Evolutionary conservation across 2,113 vertebrate genomes (phyloP).

Genomic region (Aramus guarauna): DNA sequence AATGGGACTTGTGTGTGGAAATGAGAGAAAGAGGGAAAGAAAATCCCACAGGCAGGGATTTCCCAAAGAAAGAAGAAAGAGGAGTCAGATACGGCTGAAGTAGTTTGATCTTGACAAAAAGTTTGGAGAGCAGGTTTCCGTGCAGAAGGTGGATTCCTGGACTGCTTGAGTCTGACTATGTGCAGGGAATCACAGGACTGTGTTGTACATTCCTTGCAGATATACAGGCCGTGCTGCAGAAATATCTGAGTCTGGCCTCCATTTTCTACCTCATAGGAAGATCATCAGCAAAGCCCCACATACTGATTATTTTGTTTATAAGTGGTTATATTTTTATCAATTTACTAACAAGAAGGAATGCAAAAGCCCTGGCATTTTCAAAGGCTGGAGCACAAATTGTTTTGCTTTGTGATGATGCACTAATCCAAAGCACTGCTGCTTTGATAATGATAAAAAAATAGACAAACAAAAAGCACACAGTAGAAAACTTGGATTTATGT

Average conservation of each 20-base stretch:
- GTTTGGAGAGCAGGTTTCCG: neutral
- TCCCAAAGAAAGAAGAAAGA: neutral
- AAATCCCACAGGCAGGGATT: neutral
- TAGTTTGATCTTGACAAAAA: neutral
- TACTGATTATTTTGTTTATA: neutral
- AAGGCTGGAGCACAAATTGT: neutral
- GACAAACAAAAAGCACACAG: neutral
- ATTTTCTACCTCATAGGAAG: neutral
- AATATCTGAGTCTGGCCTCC: neutral
- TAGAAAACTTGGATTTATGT: neutral
- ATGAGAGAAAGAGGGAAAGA: neutral
- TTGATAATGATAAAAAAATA: neutral
- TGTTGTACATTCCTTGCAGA: neutral
- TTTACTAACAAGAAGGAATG: neutral
- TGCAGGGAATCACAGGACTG: neutral
- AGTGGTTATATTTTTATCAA: neutral
- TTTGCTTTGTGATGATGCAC: neutral
- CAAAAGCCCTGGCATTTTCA: neutral
- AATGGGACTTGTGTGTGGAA: neutral
- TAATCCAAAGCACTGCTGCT: neutral
- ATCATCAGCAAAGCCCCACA: neutral
- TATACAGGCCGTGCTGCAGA: neutral
- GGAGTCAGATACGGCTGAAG: neutral
- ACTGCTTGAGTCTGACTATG: neutral
- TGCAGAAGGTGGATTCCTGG: neutral